Evolutionary conservation across 2,797 vertebrate genomes (phyloP).

Genomic region (Pterois miles): DNA sequence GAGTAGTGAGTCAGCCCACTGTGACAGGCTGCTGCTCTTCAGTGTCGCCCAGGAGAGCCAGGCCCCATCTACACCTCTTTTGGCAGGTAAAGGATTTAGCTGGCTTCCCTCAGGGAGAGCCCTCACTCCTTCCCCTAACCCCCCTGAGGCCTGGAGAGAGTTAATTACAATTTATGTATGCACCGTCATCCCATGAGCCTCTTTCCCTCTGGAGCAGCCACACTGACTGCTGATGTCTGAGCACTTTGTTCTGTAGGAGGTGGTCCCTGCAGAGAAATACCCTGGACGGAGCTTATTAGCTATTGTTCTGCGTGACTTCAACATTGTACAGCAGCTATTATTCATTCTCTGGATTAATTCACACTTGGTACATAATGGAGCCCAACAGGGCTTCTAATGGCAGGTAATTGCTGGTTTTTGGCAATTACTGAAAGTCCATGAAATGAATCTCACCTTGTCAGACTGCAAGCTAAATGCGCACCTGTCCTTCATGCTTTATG

Average conservation of each 20-base stretch:
- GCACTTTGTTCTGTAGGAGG: constrained; percentile 58
- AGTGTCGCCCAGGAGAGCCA: constrained; percentile 55
- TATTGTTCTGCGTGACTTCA: constrained; percentile 51
- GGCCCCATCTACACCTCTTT: constrained; percentile 64
- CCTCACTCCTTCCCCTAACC: constrained; percentile 30
- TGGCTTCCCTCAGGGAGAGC: constrained; percentile 38
- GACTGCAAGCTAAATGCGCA: background rate
- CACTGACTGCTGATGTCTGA: constrained; percentile 63
- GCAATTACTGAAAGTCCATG: constrained; percentile 22
- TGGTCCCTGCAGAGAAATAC: constrained; percentile 63
- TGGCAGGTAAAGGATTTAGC: constrained; percentile 72
- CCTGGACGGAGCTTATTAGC: constrained; percentile 61
- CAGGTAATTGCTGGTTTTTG: constrained; percentile 34
- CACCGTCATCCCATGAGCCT: constrained; percentile 74
- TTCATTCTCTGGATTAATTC: constrained; percentile 49
- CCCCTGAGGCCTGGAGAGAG: constrained; percentile 64
- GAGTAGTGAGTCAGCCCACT: constrained; percentile 48
- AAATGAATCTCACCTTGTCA: constrained; percentile 27
- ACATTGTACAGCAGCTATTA: constrained; percentile 28
- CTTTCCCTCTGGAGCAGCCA: constrained; percentile 55
- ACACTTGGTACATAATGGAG: constrained; percentile 42
- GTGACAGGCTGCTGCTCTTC: constrained; percentile 60
- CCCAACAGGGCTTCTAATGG: constrained; percentile 21
- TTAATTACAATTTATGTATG: constrained; percentile 80
- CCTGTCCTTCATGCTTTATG: constrained; percentile 10